Conservation (phyloP, 2,113 vertebrate species). For the Lamprotornis superbus region DNA sequence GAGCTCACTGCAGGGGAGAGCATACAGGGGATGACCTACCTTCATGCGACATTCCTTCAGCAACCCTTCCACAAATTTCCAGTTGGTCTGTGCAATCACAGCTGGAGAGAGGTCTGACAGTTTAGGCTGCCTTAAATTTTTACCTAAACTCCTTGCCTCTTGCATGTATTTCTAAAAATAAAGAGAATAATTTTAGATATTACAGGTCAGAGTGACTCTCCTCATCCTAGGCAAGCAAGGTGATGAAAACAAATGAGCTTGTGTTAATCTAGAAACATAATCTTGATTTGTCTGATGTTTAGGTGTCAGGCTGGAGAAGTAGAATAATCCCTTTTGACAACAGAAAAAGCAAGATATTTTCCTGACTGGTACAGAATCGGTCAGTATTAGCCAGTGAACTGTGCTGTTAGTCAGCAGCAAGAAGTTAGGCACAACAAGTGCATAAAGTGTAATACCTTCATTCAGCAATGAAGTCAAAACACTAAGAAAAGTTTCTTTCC, state of each 20-base stretch:
- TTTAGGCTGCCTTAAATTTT: constrained; percentile 89
- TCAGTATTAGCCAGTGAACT: neutral
- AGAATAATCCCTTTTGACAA: neutral
- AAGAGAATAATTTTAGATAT: constrained; percentile 43
- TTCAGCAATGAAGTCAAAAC: neutral
- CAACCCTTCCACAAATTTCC: constrained; percentile 93
- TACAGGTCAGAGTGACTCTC: neutral
- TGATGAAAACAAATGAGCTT: neutral
- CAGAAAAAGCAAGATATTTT: neutral
- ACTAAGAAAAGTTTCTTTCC: neutral
- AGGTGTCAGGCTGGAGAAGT: neutral
- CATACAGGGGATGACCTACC: constrained; percentile 66
- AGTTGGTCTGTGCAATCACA: constrained; percentile 90
- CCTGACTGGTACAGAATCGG: neutral
- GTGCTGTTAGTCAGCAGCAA: neutral
- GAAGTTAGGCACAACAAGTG: neutral
- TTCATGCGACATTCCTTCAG: constrained; percentile 96
- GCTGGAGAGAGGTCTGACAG: constrained; percentile 91
- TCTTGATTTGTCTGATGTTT: neutral
- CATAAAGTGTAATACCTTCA: neutral
- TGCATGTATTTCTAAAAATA: constrained; percentile 88
- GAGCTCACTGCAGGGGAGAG: neutral
- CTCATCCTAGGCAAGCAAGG: constrained; percentile 12
- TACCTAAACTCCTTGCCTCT: constrained; percentile 85
- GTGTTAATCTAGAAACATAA: neutral